Conservation (phyloP, 2,888 invertebrate genomes). For the Lordiphosa andalusiaca region DNA sequence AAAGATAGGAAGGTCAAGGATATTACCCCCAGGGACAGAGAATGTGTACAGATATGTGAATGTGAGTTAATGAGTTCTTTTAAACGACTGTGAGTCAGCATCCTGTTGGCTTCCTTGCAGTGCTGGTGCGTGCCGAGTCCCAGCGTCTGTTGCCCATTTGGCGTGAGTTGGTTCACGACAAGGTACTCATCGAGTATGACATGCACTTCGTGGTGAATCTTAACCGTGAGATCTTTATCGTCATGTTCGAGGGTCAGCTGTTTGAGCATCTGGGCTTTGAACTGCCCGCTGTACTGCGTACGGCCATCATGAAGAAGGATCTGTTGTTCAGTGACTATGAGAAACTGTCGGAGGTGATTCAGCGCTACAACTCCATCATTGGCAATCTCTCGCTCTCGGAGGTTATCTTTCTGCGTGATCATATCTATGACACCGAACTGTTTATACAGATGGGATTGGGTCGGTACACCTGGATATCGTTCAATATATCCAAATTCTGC, state of each 20-base stretch:
- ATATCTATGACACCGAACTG: constrained; percentile 86
- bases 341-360: constrained; percentile 83
- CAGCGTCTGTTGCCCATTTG: constrained; percentile 82
- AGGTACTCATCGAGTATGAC: constrained; percentile 85
- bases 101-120: constrained; percentile 42
- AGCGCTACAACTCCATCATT: constrained; percentile 85
- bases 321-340: constrained; percentile 85
- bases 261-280: constrained; percentile 86
- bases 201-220: constrained; percentile 86
- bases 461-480: constrained; percentile 92
- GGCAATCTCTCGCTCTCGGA: constrained; percentile 86
- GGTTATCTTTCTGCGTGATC: constrained; percentile 85
- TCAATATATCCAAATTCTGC: constrained; percentile 89
- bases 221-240: constrained; percentile 83
- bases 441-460: constrained; percentile 90
- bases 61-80: constrained; percentile 55
- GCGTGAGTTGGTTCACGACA: constrained; percentile 86
- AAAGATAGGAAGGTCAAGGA: constrained; percentile 63
- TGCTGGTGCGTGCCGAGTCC: constrained; percentile 70
- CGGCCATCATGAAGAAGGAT: constrained; percentile 81
- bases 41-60: constrained; percentile 75
- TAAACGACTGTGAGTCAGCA: no score
- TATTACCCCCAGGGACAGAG: constrained; percentile 47
- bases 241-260: constrained; percentile 87
- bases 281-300: constrained; percentile 82